Percentiles rank a stretch among this genome's conserved stretches.
Evolutionary conservation across 2,113 vertebrate species (phyloP).

Genomic region (Aphyosemion australe): DNA sequence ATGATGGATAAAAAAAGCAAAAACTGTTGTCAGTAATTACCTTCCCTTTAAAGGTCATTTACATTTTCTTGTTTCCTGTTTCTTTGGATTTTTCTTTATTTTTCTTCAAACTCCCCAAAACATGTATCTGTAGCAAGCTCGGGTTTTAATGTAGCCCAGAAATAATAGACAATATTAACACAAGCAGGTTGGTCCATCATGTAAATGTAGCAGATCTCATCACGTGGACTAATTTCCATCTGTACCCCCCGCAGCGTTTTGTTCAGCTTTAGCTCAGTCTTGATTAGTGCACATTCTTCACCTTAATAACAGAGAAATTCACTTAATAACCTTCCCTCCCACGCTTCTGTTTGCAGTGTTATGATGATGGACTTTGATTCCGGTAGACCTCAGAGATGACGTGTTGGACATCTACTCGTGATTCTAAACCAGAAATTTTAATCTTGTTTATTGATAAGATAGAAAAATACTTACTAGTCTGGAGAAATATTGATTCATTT

Average conservation of each 20-base stretch:
- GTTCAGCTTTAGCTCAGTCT: not conserved
- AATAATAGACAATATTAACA: not conserved
- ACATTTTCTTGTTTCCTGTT: not conserved
- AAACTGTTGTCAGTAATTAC: slow-evolving; percentile 1
- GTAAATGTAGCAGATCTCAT: not conserved
- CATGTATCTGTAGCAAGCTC: not conserved
- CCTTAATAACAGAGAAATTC: slow-evolving; percentile 2
- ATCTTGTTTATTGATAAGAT: too few relatives aligned
- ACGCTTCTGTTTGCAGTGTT: slow-evolving; percentile 20
- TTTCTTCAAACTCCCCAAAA: too few relatives aligned
- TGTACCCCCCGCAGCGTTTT: not conserved
- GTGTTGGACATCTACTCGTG: too few relatives aligned
- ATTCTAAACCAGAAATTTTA: too few relatives aligned
- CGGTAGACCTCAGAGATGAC: too few relatives aligned
- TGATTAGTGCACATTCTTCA: slow-evolving; percentile 1
- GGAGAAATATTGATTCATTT: too few relatives aligned
- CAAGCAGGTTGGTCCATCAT: not conserved
- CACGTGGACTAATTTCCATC: not conserved
- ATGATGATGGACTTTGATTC: not conserved
- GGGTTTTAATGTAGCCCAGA: not conserved
- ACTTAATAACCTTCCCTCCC: slow-evolving; percentile 10
- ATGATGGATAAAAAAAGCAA: not conserved
- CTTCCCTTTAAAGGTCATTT: slow-evolving; percentile 9
- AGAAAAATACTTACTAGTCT: too few relatives aligned
- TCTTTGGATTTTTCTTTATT: not conserved